Evolutionary conservation across 2,797 vertebrate genomes (phyloP), one percentile per base, ranked within the genome.

Genomic region (Chrysolophus pictus): DNA sequence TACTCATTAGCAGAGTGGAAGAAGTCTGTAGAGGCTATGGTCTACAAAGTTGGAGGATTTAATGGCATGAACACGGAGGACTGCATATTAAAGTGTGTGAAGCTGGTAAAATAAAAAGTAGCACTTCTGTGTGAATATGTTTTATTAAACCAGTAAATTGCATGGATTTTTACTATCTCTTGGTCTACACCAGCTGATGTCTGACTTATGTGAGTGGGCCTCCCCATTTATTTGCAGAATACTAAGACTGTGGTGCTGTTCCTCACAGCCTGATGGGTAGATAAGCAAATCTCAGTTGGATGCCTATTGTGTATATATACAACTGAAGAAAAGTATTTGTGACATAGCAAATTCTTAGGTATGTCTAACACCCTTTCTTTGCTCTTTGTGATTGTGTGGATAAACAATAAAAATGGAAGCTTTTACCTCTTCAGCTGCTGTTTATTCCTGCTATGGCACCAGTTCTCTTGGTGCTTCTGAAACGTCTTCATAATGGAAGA

Each of bases 31-130:
- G 80, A 92, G 41, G 89, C 69, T 93, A 85, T 59, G 92, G 88
- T 90, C 90, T 84, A 96, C 95, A 93, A 95, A 96, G 78, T 12
- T 87, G 77, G 74, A 85, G 69, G n/a, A 59, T 94, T 94, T 96
- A 95, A 93, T 71, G 85, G 51, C 62, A 90, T 0, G 7, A 69
- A 49, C 67, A 77, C 1, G 1, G 60, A 89, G 58, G 46, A 88
- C 42, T 95, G 72, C 72, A 14, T 69, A 82, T 86, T 88, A 88
- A 79, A 91, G 9, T 56, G 58, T 91, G 68, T 71, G 33, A 31
- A 91, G 71, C 35, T 0, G 1, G 55, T 88, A 68, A 88, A 79
- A 87, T 80, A 70, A 92, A 92, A 84, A 87, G 47, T n/a, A 74
- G 41, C 42, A 8, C 68, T 94, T 81, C 73, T 91, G 10, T 56